A percentile compares a stretch with the other conserved stretches of the same genome.
Conservation (phyloP, 37 sponge, comb jelly and placozoan genomes). For the Haliclona indistincta region DNA sequence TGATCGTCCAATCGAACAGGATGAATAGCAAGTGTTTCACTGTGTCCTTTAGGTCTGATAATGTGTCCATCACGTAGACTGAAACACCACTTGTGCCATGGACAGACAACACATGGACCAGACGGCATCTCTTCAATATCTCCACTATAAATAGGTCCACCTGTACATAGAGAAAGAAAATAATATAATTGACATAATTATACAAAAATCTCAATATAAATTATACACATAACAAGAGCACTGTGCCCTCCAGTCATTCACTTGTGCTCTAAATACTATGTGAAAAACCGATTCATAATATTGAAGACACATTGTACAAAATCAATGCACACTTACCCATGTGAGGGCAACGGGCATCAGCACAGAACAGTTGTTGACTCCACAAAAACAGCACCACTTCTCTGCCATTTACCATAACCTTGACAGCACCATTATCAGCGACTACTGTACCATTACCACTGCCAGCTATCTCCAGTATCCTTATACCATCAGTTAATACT, state of each 20-base stretch:
- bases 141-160: slow-evolving; percentile 64
- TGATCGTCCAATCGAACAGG: slow-evolving; percentile 11
- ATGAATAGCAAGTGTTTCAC: background rate
- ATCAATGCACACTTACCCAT: slow-evolving; percentile 37
- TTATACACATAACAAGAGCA: no score
- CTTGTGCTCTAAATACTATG: no score
- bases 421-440: no score
- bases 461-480: no score
- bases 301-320: no score
- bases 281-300: no score
- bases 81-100: slow-evolving; percentile 69
- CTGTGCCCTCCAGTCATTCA: no score
- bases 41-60: slow-evolving; percentile 16
- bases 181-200: background rate
- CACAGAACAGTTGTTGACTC: slow-evolving; percentile 22
- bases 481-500: no score
- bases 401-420: slow-evolving; percentile 32
- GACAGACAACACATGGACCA: slow-evolving; percentile 44
- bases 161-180: background rate
- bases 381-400: slow-evolving; percentile 43
- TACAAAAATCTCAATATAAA: background rate
- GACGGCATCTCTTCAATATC: slow-evolving; percentile 58
- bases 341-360: slow-evolving; percentile 59
- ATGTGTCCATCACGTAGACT: slow-evolving; percentile 29
- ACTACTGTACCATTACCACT: no score